A percentile compares a stretch with the other conserved stretches of the same genome.
phyloP scores from a whole-genome alignment of 2,797 vertebrate species.

The Sebastes hopkinsi region DNA sequence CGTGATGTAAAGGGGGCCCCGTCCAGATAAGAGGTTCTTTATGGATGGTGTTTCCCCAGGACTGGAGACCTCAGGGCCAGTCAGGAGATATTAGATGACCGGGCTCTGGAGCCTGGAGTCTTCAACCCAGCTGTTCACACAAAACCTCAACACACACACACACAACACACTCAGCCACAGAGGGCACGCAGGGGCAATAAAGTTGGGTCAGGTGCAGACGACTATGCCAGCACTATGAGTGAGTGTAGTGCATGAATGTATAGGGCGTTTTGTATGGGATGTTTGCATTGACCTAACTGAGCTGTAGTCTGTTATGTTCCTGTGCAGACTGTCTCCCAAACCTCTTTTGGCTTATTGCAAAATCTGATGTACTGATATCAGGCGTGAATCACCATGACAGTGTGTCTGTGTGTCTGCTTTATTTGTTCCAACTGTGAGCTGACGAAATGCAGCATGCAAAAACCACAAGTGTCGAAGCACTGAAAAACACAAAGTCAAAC shows the following conservation, averaged over 20 bases:
- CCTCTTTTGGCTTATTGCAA: constrained; percentile 18
- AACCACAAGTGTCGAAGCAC: constrained; percentile 18
- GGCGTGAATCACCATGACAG: constrained; percentile 17
- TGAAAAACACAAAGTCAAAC: constrained; percentile 23
- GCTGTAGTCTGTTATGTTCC: constrained; percentile 14
- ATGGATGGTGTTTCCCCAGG: constrained; percentile 68
- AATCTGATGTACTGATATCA: constrained; percentile 38
- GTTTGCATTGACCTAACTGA: constrained; percentile 57
- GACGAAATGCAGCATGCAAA: constrained; percentile 33
- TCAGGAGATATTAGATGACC: constrained; percentile 75
- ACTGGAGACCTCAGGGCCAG: constrained; percentile 67
- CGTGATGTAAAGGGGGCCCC: constrained; percentile 66
- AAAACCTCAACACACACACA: constrained; percentile 69
- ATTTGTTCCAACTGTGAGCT: constrained; percentile 29
- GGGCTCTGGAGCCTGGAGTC: constrained; percentile 59
- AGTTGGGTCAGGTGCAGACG: constrained; percentile 76
- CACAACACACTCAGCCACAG: constrained; percentile 48
- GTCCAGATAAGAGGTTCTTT: constrained; percentile 75
- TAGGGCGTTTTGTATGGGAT: constrained; percentile 43
- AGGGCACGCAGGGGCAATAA: constrained; percentile 75
- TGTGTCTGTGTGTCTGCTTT: constrained; percentile 43
- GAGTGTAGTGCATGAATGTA: constrained; percentile 13
- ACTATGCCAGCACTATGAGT: constrained; percentile 59
- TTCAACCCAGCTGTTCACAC: constrained; percentile 82
- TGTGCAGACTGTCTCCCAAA: constrained; percentile 13